A percentile compares a stretch with the other conserved stretches of the same genome.
phyloP scores from a whole-genome alignment of 1,140 invertebrate species.

The Drosophila kepulauana region DNA sequence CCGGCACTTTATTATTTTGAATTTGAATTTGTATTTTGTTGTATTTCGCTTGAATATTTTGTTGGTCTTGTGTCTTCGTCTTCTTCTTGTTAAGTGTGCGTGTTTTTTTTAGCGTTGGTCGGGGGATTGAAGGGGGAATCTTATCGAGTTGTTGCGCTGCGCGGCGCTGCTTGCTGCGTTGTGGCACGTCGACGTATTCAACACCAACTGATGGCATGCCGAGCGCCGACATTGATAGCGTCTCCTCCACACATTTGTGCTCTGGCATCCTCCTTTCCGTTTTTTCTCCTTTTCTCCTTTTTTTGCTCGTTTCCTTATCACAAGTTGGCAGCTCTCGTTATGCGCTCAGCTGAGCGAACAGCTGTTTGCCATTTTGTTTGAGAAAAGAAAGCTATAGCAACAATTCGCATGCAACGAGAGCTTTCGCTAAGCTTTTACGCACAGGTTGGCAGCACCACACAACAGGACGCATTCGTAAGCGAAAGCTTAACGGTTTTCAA shows the following conservation, averaged over 20 bases:
- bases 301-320: too few species aligned
- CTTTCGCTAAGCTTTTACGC: constrained; percentile 6
- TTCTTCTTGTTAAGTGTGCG: constrained; percentile 22
- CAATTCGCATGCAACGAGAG: constrained; percentile 1
- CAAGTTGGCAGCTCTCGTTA: constrained; percentile 32
- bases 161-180: constrained; percentile 47
- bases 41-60: not conserved
- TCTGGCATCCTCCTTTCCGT: constrained; percentile 16
- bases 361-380: constrained; percentile 29
- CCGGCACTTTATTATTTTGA: too few species aligned
- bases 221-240: constrained; percentile 17
- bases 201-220: constrained; percentile 70
- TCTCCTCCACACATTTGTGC: constrained; percentile 4
- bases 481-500: not conserved
- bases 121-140: not conserved
- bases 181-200: constrained; percentile 74
- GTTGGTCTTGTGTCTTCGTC: not conserved
- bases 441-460: constrained; percentile 29
- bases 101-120: not conserved
- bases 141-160: constrained; percentile 4
- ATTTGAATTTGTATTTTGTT: not conserved
- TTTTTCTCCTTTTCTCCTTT: constrained; percentile 1
- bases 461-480: not conserved
- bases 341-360: constrained; percentile 38
- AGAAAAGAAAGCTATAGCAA: constrained; percentile 18